Percentiles rank a stretch among this genome's conserved stretches.
Conservation (phyloP, 2,113 vertebrate genomes). For the Bujurquina vittata region DNA sequence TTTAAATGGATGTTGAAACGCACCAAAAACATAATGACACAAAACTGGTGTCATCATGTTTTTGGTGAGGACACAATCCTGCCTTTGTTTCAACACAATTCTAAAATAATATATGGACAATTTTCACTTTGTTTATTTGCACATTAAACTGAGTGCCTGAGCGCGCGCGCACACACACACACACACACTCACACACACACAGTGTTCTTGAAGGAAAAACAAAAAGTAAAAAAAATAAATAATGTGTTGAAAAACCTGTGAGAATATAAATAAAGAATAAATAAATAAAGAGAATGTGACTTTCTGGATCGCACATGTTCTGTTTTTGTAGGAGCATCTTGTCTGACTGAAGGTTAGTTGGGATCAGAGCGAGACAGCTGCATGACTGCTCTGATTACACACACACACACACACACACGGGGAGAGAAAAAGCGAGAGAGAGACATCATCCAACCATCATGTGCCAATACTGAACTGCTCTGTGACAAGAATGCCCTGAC, state of each 20-base stretch:
- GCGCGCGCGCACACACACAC: rapidly evolving
- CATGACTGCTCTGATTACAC: conserved; percentile 45
- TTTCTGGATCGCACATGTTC: conserved; percentile 38
- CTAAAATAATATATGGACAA: no score
- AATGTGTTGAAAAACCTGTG: background rate
- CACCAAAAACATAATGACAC: background rate
- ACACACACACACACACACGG: background rate
- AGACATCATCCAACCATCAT: conserved; percentile 53
- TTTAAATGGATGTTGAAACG: background rate
- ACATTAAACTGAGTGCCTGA: background rate
- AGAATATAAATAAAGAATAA: background rate
- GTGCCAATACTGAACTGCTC: conserved; percentile 57
- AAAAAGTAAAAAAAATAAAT: background rate
- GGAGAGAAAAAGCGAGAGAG: conserved; percentile 2
- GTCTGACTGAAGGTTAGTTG: conserved; percentile 66
- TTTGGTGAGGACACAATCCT: no score
- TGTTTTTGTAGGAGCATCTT: conserved; percentile 49
- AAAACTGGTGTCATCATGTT: no score
- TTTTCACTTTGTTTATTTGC: no score
- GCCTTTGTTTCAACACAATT: no score
- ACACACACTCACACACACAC: background rate
- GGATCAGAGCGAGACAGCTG: conserved; percentile 63
- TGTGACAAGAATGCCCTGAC: conserved; percentile 53
- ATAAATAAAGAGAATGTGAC: background rate
- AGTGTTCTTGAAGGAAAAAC: background rate